phyloP scores from a whole-genome alignment of 2,888 invertebrate species.

The Drosophila affinis region DNA sequence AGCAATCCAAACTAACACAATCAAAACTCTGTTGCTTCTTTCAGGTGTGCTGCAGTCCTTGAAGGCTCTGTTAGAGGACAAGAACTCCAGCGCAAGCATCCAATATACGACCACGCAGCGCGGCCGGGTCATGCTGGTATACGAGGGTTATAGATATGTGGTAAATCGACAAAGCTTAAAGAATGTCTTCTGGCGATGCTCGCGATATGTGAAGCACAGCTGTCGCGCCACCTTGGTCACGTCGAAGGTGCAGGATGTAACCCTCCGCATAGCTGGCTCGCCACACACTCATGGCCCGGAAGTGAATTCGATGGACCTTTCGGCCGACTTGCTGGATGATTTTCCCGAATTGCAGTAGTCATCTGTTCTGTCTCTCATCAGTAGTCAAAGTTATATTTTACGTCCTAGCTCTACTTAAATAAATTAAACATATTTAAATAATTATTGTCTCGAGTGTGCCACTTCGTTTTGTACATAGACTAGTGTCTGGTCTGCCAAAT shows the following conservation, averaged over 20 bases:
- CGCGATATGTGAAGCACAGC: constrained; percentile 83
- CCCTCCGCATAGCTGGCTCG: constrained; percentile 81
- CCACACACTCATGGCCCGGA: constrained; percentile 83
- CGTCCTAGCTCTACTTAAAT: constrained; percentile 41
- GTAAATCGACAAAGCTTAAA: constrained; percentile 83
- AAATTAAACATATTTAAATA: constrained; percentile 42
- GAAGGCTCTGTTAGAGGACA: constrained; percentile 79
- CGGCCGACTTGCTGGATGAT: constrained; percentile 79
- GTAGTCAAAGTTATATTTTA: not conserved
- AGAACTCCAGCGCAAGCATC: constrained; percentile 76
- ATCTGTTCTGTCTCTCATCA: not conserved
- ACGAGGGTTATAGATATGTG: constrained; percentile 83
- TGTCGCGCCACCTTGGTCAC: constrained; percentile 83
- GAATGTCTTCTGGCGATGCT: constrained; percentile 84
- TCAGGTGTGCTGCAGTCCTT: constrained; percentile 67
- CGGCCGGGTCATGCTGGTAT: constrained; percentile 83
- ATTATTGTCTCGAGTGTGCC: constrained; percentile 16
- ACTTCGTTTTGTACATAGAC: constrained; percentile 23
- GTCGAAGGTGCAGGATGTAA: constrained; percentile 80
- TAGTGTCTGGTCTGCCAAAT: constrained; percentile 12
- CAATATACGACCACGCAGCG: constrained; percentile 84
- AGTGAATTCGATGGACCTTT: constrained; percentile 77
- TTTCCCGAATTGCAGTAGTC: constrained; percentile 65
- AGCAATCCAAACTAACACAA: constrained; percentile 8
- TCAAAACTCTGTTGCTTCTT: constrained; percentile 14